These are phyloP conservation scores for Acanthisitta chloris DNA, from an alignment of 2,113 vertebrate species.

Conservation along the genomic window DNA sequence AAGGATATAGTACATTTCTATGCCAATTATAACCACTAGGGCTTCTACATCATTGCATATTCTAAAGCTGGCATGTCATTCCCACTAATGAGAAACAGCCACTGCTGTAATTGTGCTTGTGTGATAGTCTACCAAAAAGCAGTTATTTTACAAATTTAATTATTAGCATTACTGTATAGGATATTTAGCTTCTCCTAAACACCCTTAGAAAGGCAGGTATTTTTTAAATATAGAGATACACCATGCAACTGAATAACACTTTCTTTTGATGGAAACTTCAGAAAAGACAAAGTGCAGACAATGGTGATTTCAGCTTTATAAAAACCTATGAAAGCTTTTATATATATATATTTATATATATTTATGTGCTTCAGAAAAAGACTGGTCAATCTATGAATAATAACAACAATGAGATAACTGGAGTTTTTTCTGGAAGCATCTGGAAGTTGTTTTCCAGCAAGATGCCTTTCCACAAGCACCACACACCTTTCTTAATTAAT, in stretches of 20 bases:
- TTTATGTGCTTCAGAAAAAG: neutral
- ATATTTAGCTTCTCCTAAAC: neutral
- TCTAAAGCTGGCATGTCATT: neutral
- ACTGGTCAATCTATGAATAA: neutral
- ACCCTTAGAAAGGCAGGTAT: neutral
- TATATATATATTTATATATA: too few relatives aligned
- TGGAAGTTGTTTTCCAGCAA: neutral
- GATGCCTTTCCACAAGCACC: neutral
- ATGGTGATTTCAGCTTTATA: neutral
- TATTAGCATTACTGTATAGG: neutral
- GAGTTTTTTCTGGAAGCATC: neutral
- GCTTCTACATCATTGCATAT: slow-evolving; percentile 7
- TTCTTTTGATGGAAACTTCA: neutral
- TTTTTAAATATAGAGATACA: neutral
- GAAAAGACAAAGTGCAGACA: neutral
- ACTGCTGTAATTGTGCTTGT: neutral
- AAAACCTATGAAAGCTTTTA: neutral
- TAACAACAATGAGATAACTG: neutral
- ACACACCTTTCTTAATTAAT: neutral
- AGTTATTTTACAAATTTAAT: slow-evolving; percentile 18
- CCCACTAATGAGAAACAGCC: slow-evolving; percentile 10
- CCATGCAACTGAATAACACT: neutral
- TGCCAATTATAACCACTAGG: neutral
- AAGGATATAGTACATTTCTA: slow-evolving; percentile 23
- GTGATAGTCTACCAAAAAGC: neutral